Base-by-base conservation (phyloP, 2,888 invertebrate species). In the Hermodice carunculata region DNA sequence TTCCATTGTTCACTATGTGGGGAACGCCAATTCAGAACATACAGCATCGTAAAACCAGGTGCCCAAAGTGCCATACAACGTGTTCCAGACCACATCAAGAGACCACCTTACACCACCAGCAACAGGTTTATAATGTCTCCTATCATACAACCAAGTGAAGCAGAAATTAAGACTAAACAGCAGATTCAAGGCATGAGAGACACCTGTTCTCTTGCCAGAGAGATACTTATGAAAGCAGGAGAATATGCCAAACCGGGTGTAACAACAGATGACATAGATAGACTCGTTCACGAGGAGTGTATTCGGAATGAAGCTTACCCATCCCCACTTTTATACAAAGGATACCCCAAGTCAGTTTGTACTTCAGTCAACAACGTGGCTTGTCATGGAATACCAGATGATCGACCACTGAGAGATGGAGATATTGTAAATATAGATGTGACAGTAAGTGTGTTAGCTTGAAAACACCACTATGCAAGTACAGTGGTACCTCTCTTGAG, bases 321-420 rank as follows among this genome's bases (percentile, higher is more conserved):
- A 0, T 98, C 98, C 43, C 99, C 99, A 0, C 88, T 99, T 42
- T 98, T 98, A 86, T 99, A 99, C 86, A 97, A 98, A 86, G 92
- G 94, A 81, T 99, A 99, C 85, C 99, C 99, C 0, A 96, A 96
- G 80, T 98, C 98, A 48, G 98, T 98, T 85, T 99, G 98, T 84
- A 99, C 99, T 44, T 88, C 88, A 19, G 87, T 89, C 24, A 89
- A 89, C 79, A 89, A 89, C 78, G 88, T 89, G 5, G 89, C 89
- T 64, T 89, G 89, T 71, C 97, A 98, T 84, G 96, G 98, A 32
- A 99, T 99, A 79, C 99, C 99, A 0, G 98, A 99, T 87, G 88
- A 89, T 61, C 90, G 98, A 77, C 94, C 94, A 0, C 88, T 99
- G 53, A 88, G 92, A 87, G 93, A 97, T 87, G 98, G 99, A 11